Evolutionary conservation across 2,797 vertebrate species (phyloP).

Genomic region (Propithecus deckenii): DNA sequence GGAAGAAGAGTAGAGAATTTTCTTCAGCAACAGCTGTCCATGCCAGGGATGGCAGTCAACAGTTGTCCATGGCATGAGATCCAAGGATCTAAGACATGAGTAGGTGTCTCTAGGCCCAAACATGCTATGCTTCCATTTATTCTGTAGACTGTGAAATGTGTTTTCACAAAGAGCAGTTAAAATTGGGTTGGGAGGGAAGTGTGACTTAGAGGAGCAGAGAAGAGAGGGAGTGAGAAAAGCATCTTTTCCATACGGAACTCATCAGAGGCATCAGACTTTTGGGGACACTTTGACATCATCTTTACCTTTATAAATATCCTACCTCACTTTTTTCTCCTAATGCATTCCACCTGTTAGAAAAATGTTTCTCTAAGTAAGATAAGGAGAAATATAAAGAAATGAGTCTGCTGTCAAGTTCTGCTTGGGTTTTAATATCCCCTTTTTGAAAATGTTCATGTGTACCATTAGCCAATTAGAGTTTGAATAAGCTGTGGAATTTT

Average conservation of each 20-base stretch:
- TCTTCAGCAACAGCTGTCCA: background rate
- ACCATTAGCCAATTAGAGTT: background rate
- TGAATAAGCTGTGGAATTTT: background rate
- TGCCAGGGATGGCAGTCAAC: background rate
- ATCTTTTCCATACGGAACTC: background rate
- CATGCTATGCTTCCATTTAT: background rate
- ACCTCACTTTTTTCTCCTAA: background rate
- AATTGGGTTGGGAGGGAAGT: background rate
- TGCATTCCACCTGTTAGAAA: background rate
- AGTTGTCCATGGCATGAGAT: background rate
- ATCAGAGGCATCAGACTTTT: background rate
- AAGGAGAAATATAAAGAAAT: background rate
- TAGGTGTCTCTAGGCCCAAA: background rate
- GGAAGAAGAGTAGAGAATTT: background rate
- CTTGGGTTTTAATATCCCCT: background rate
- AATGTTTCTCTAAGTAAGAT: background rate
- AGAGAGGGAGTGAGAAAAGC: background rate
- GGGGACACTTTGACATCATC: background rate
- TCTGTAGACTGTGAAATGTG: background rate
- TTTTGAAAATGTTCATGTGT: background rate
- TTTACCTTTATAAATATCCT: slow-evolving; percentile 12
- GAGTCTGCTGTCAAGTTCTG: background rate
- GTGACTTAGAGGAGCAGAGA: background rate
- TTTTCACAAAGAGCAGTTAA: background rate
- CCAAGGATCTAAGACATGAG: background rate